phyloP scores from a whole-genome alignment of 2,888 invertebrate species.

The Nephrocerus scutellatus region DNA sequence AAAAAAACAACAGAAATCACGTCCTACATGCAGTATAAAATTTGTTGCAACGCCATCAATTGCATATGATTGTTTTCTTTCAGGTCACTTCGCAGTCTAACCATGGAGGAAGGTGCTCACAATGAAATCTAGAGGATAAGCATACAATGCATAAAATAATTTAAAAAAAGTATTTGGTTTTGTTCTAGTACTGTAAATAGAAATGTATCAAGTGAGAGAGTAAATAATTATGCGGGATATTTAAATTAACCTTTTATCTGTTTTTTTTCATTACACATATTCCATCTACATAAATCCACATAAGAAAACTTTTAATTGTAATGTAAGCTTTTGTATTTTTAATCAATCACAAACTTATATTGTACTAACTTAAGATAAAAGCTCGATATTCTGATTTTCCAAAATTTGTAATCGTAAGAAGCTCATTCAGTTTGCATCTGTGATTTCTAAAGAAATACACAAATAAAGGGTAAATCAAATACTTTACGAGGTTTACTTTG shows the following conservation, averaged over 20 bases:
- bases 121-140: conserved; percentile 30
- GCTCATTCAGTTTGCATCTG: conserved; percentile 34
- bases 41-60: too few species aligned
- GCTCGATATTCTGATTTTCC: background rate
- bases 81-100: conserved; percentile 46
- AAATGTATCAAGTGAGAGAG: too few species aligned
- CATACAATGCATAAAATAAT: too few species aligned
- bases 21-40: too few species aligned
- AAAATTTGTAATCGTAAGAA: conserved; percentile 11
- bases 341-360: conserved; percentile 12
- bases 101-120: conserved; percentile 36
- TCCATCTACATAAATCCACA: conserved; percentile 14
- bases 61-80: conserved; percentile 7
- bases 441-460: too few species aligned
- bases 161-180: too few species aligned
- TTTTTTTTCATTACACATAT: conserved; percentile 7
- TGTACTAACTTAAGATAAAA: conserved; percentile 4
- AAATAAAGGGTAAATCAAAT: too few species aligned
- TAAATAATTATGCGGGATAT: too few species aligned
- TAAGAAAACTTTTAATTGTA: conserved; percentile 6
- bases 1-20: too few species aligned
- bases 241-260: background rate
- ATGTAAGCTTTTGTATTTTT: conserved; percentile 2
- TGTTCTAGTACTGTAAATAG: conserved; percentile 14
- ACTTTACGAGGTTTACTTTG: too few species aligned